Percentiles rank a stretch among this genome's conserved stretches.
Evolutionary conservation across 2,888 invertebrate species (phyloP).

Genomic region (Taenaris catops): DNA sequence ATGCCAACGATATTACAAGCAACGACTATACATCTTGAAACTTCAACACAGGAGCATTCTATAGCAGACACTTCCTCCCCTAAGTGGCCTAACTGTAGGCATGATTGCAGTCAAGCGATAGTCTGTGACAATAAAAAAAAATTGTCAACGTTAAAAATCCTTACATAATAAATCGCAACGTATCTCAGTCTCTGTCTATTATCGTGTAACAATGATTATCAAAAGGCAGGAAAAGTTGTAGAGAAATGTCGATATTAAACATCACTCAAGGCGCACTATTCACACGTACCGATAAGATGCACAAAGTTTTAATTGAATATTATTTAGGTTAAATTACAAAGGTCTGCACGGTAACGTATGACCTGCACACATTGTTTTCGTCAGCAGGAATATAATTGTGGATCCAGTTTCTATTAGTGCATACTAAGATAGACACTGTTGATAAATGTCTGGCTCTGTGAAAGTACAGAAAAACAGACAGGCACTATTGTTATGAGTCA

Average conservation of each 20-base stretch:
- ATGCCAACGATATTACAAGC: no score
- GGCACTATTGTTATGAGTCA: neutral
- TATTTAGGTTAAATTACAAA: constrained; percentile 26
- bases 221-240: neutral
- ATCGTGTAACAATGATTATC: no score
- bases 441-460: constrained; percentile 9
- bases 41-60: no score
- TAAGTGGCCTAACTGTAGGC: no score
- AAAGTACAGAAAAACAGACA: neutral
- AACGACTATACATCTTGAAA: no score
- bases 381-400: constrained; percentile 14
- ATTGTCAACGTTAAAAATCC: no score
- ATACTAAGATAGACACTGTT: constrained; percentile 15
- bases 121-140: no score
- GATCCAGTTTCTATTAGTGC: constrained; percentile 15
- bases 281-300: constrained; percentile 7
- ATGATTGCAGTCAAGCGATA: no score
- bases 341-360: constrained; percentile 26
- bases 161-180: no score
- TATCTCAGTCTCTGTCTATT: no score
- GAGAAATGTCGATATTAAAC: constrained; percentile 1
- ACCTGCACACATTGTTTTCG: constrained; percentile 26
- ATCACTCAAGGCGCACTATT: neutral
- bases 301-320: constrained; percentile 24
- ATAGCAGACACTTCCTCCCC: no score